Conservation (phyloP, 2,888 invertebrate species). For the Epinotia nisella region DNA sequence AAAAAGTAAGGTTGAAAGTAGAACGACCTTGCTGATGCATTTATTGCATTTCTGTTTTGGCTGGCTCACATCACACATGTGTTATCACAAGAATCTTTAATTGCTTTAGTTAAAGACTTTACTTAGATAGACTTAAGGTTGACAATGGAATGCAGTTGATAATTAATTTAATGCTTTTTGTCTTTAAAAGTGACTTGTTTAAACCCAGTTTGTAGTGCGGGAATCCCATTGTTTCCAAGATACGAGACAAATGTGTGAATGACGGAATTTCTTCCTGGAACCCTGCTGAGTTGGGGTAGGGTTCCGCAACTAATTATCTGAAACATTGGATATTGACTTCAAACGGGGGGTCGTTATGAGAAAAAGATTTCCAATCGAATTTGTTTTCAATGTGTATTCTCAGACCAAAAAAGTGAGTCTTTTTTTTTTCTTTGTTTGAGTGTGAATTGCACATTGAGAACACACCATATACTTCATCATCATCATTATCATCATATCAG, state of each 20-base stretch:
- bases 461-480: too few species aligned
- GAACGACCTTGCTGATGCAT: not conserved
- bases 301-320: slow-evolving; percentile 1
- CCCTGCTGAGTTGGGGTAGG: slow-evolving; percentile 1
- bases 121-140: not conserved
- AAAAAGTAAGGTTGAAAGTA: not conserved
- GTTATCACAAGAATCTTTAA: not conserved
- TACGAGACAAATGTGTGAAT: not conserved
- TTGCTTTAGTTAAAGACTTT: not conserved
- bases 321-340: not conserved
- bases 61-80: not conserved
- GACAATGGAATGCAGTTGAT: not conserved
- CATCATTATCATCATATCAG: too few species aligned
- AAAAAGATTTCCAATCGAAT: not conserved
- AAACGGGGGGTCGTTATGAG: not conserved
- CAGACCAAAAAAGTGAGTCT: too few species aligned
- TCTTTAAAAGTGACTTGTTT: not conserved
- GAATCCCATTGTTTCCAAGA: slow-evolving; percentile 33
- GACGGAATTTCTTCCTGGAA: slow-evolving; percentile 14
- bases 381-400: not conserved
- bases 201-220: slow-evolving; percentile 6
- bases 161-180: not conserved
- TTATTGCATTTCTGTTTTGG: not conserved
- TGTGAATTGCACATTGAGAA: too few species aligned
- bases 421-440: too few species aligned